Percentiles rank a stretch among this genome's conserved stretches.
Evolutionary conservation across 2,888 invertebrate genomes (phyloP).

Genomic region (Lepidonotus clava): DNA sequence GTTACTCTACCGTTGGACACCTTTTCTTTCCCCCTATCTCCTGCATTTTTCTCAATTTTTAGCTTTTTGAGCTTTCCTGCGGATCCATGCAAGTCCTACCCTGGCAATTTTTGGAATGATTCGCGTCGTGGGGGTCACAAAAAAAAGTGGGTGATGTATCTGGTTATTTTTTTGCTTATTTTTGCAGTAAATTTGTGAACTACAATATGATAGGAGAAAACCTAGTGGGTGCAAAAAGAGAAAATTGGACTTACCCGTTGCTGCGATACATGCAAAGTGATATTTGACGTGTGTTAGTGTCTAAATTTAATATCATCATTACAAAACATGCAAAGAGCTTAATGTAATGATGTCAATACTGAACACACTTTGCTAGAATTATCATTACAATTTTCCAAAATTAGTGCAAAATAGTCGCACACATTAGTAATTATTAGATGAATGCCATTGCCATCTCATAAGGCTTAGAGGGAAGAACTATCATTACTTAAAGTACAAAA

Average conservation of each 20-base stretch:
- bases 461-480: background rate
- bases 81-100: background rate
- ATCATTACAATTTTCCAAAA: background rate
- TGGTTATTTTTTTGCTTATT: background rate
- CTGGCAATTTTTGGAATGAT: constrained; percentile 26
- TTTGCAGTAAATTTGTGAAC: background rate
- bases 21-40: background rate
- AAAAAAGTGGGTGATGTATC: background rate
- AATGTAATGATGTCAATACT: constrained; percentile 9
- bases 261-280: constrained; percentile 50
- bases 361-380: constrained; percentile 30
- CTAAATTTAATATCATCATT: constrained; percentile 36
- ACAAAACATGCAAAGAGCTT: constrained; percentile 49
- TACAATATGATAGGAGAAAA: constrained; percentile 34
- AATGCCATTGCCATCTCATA: background rate
- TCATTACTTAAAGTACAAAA: background rate
- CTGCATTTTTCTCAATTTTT: background rate
- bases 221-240: constrained; percentile 54
- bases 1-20: constrained; percentile 28
- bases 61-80: constrained; percentile 34
- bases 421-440: background rate
- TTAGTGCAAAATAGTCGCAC: constrained; percentile 21
- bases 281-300: constrained; percentile 40
- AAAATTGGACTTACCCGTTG: constrained; percentile 51
- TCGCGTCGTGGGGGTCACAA: background rate